A percentile compares a stretch with the other conserved stretches of the same genome.
Conservation (phyloP, 2,888 invertebrate species). For the Pseudococcus viburni region DNA sequence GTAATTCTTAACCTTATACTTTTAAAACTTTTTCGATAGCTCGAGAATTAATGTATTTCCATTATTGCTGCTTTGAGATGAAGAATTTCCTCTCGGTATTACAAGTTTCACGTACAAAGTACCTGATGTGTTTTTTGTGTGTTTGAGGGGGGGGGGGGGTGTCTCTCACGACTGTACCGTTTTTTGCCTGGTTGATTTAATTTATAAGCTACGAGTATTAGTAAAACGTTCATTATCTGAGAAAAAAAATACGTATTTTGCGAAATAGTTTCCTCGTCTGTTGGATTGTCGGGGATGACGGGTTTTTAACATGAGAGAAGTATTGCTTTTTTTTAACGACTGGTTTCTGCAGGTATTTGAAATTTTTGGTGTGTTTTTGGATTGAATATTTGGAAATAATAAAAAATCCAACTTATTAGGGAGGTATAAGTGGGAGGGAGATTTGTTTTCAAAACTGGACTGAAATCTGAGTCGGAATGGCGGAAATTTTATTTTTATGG, state of each 20-base stretch:
- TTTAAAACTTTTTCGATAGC: conserved; percentile 28
- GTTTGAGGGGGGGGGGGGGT: not conserved
- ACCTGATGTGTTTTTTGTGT: conserved; percentile 21
- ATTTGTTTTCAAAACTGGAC: too few species aligned
- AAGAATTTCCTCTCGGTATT: not conserved
- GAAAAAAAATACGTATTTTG: not conserved
- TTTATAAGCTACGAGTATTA: conserved; percentile 8
- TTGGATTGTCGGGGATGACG: too few species aligned
- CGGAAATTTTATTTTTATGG: too few species aligned
- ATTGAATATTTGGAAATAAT: too few species aligned
- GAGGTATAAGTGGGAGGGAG: too few species aligned
- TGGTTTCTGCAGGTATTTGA: too few species aligned
- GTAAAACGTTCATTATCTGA: not conserved
- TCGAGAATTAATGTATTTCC: conserved; percentile 26
- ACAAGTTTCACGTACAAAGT: not conserved
- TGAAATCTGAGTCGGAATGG: too few species aligned
- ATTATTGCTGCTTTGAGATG: conserved; percentile 27
- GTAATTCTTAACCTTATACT: conserved; percentile 19
- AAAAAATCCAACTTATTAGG: too few species aligned
- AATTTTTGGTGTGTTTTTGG: too few species aligned
- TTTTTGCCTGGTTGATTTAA: conserved; percentile 16
- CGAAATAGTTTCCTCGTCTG: not conserved
- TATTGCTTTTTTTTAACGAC: too few species aligned
- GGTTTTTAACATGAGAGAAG: too few species aligned
- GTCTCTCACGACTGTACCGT: not conserved